Conservation (phyloP, 2,888 invertebrate genomes). For the Dexiosoma caninum region DNA sequence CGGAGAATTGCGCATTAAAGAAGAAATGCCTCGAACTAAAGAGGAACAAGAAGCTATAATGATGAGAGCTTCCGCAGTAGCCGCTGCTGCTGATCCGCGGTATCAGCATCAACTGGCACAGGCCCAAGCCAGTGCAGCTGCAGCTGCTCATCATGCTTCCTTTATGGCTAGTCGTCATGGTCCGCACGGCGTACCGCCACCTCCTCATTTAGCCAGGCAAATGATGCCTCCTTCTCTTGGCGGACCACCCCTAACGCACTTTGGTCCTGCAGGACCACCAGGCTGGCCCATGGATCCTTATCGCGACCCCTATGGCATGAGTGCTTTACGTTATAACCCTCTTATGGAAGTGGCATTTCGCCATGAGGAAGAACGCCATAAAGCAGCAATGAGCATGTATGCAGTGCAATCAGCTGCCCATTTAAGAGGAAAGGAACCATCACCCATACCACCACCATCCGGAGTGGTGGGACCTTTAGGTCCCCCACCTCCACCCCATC, state of each 20-base stretch:
- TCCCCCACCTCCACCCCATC: slow-evolving; percentile 73
- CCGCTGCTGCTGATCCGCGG: slow-evolving; percentile 78
- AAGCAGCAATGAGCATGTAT: slow-evolving; percentile 86
- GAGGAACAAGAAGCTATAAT: slow-evolving; percentile 79
- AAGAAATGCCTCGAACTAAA: slow-evolving; percentile 78
- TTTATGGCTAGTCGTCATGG: slow-evolving; percentile 79
- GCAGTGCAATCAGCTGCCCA: slow-evolving; percentile 80
- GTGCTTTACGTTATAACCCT: slow-evolving; percentile 85
- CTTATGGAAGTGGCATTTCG: slow-evolving; percentile 87
- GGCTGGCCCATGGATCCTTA: slow-evolving; percentile 82
- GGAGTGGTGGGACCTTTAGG: slow-evolving; percentile 70
- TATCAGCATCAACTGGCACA: slow-evolving; percentile 79
- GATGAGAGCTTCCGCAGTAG: slow-evolving; percentile 74
- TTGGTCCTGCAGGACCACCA: slow-evolving; percentile 80
- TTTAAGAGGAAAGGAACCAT: slow-evolving; percentile 77
- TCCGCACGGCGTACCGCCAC: slow-evolving; percentile 79
- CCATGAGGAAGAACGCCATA: slow-evolving; percentile 88
- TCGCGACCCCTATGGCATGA: slow-evolving; percentile 82
- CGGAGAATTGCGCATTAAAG: slow-evolving; percentile 79
- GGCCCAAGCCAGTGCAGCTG: slow-evolving; percentile 75
- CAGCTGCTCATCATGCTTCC: slow-evolving; percentile 78
- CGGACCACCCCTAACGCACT: slow-evolving; percentile 80
- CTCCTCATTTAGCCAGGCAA: slow-evolving; percentile 79
- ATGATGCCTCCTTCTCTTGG: slow-evolving; percentile 79
- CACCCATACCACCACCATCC: slow-evolving; percentile 76